These are phyloP conservation scores for zebrafish (Danio rerio) DNA, from an alignment of 2,113 vertebrate species.

Conservation along the genomic window DNA sequence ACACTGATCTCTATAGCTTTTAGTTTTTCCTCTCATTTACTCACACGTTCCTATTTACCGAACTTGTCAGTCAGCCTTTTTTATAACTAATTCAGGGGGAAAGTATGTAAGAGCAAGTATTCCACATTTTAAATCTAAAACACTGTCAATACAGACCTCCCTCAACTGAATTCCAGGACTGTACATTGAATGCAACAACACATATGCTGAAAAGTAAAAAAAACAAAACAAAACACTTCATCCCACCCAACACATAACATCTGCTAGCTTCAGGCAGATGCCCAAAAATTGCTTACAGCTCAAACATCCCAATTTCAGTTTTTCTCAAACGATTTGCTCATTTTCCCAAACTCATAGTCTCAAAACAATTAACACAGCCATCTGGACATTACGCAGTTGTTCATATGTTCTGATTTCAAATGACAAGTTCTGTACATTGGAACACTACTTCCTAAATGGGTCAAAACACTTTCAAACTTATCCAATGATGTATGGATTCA, in stretches of 20 bases:
- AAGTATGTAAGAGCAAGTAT: not conserved
- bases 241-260: not conserved
- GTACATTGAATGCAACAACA: not conserved
- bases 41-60: not conserved
- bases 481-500: too few relatives aligned
- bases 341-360: not conserved
- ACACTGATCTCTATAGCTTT: not conserved
- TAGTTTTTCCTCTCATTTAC: not conserved
- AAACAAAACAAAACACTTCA: too few relatives aligned
- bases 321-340: not conserved
- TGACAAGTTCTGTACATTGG: not conserved
- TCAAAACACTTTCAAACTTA: not conserved
- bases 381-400: not conserved
- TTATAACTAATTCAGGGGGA: not conserved
- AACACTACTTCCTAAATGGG: not conserved
- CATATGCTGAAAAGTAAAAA: not conserved
- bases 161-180: not conserved
- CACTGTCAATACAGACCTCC: not conserved
- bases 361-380: conserved; percentile 9
- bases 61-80: not conserved
- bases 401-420: not conserved
- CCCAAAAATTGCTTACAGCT: not conserved
- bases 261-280: not conserved
- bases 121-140: not conserved
- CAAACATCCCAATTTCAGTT: not conserved